phyloP scores from a whole-genome alignment of 2,113 vertebrate species.

The Eira barbara region DNA sequence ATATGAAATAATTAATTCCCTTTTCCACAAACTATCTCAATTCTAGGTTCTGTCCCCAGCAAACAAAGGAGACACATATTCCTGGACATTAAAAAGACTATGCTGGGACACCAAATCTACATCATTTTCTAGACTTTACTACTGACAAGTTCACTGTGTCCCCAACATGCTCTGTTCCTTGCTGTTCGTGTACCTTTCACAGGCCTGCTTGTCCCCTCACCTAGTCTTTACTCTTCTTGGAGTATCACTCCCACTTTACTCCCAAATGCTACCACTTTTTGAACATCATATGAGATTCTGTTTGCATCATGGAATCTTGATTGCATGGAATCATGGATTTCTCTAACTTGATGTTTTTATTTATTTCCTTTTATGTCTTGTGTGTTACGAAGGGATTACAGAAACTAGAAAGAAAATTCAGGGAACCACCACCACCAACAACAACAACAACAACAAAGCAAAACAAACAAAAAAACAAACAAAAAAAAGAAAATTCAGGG shows the following conservation, averaged over 20 bases:
- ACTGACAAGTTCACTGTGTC: background rate
- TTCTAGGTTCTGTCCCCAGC: background rate
- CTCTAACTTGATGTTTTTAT: background rate
- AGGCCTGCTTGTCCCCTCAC: background rate
- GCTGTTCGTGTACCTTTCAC: background rate
- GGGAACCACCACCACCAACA: background rate
- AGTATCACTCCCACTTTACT: background rate
- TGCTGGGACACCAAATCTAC: background rate
- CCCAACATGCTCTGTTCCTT: background rate
- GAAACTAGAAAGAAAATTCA: background rate
- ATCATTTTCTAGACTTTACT: background rate
- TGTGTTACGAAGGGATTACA: background rate
- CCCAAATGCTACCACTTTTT: background rate
- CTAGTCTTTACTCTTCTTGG: background rate
- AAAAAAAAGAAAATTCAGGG: background rate
- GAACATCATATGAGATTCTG: background rate
- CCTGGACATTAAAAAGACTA: background rate
- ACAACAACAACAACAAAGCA: background rate
- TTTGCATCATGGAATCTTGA: background rate
- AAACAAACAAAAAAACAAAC: too few relatives aligned
- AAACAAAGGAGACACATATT: background rate
- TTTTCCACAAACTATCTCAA: background rate
- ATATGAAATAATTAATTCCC: background rate
- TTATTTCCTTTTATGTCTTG: background rate
- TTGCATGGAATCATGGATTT: background rate